Conservation (phyloP, 2,797 vertebrate species). For the Menidia menidia region DNA sequence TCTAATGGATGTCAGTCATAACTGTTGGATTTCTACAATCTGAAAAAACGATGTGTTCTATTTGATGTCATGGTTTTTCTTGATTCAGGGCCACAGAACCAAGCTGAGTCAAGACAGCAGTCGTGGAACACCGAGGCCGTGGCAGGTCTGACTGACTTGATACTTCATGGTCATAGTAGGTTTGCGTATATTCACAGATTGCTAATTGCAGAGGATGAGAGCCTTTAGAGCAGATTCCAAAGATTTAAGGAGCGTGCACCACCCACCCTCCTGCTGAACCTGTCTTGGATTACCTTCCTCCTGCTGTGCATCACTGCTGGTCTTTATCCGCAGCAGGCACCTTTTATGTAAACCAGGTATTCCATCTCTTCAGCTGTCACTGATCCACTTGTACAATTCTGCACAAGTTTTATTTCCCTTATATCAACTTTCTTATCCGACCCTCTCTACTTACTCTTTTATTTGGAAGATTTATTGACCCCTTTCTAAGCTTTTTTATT, state of each 20-base stretch:
- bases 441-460: not conserved
- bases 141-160: constrained; percentile 18
- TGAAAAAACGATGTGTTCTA: not conserved
- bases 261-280: constrained; percentile 55
- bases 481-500: not conserved
- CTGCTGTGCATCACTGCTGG: constrained; percentile 60
- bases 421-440: constrained; percentile 16
- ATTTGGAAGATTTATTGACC: not conserved
- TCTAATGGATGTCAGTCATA: too few species aligned
- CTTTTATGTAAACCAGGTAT: constrained; percentile 70
- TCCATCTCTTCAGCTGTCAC: constrained; percentile 63
- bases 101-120: not conserved
- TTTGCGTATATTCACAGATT: constrained; percentile 1
- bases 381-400: constrained; percentile 66
- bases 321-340: constrained; percentile 68
- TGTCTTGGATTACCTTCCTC: constrained; percentile 63
- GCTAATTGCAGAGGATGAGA: constrained; percentile 9
- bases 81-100: not conserved
- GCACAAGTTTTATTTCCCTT: constrained; percentile 41
- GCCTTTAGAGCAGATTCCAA: constrained; percentile 8
- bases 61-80: not conserved
- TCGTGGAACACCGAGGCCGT: constrained; percentile 20
- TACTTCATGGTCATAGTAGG: constrained; percentile 4
- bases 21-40: too few species aligned
- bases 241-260: constrained; percentile 62